These are phyloP conservation scores for Lapara coniferarum DNA, from an alignment of 2,888 invertebrate species.

Conservation along the genomic window DNA sequence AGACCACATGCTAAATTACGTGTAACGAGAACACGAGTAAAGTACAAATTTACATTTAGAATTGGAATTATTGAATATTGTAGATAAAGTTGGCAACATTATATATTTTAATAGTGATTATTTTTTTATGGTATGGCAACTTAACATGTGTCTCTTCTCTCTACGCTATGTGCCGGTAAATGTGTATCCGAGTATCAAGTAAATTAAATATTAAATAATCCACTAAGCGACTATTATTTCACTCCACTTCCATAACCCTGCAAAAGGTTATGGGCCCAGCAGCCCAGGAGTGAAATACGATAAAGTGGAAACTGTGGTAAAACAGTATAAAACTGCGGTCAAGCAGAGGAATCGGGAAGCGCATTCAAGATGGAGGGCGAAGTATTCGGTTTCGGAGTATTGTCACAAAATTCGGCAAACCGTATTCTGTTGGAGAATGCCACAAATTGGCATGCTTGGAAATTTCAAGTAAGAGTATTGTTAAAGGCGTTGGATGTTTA, in stretches of 20 bases:
- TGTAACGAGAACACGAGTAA: not conserved
- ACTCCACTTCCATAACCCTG: not conserved
- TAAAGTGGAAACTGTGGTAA: not conserved
- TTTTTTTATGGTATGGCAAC: no score
- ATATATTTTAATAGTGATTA: no score
- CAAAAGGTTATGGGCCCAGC: conserved; percentile 1
- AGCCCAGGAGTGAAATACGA: not conserved
- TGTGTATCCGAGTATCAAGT: no score
- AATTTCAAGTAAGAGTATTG: not conserved
- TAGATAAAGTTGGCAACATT: no score
- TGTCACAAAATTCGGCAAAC: not conserved
- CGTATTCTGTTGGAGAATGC: not conserved
- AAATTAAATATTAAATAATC: no score
- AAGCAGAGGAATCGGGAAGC: not conserved
- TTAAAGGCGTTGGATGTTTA: not conserved
- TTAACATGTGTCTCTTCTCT: no score
- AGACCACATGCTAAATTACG: not conserved
- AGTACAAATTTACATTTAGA: conserved; percentile 20
- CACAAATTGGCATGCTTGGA: not conserved
- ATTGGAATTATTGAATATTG: no score
- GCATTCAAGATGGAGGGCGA: not conserved
- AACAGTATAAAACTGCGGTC: not conserved
- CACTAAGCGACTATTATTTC: no score
- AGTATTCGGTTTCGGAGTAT: not conserved
- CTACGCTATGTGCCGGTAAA: no score